A percentile compares a stretch with the other conserved stretches of the same genome.
Conservation (phyloP, 2,888 invertebrate species). For the Diloba caeruleocephala region DNA sequence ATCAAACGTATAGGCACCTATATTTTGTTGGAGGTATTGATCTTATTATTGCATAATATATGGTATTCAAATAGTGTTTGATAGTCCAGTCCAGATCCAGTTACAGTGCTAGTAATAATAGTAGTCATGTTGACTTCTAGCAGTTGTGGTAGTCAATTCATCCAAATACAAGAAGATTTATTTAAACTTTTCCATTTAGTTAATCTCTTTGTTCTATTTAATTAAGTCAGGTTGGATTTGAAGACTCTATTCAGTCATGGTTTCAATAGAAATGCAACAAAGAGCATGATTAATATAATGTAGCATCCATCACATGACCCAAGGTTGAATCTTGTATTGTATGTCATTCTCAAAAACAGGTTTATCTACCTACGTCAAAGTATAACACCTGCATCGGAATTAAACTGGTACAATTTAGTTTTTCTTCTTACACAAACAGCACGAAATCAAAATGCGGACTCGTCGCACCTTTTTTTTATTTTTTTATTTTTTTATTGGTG, state of each 20-base stretch:
- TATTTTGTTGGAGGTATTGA: too few relatives aligned
- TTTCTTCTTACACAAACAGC: background rate
- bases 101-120: too few relatives aligned
- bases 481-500: too few relatives aligned
- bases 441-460: too few relatives aligned
- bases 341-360: background rate
- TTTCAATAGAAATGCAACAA: background rate
- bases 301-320: background rate
- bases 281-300: background rate
- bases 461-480: too few relatives aligned
- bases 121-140: too few relatives aligned
- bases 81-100: too few relatives aligned
- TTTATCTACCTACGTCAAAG: conserved; percentile 2
- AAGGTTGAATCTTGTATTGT: conserved; percentile 1
- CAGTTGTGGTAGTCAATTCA: background rate
- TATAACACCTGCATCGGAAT: background rate
- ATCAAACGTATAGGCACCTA: too few relatives aligned
- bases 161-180: background rate
- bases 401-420: background rate
- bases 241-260: background rate
- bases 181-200: too few relatives aligned
- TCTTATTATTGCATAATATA: too few relatives aligned
- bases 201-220: background rate
- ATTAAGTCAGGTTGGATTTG: background rate
- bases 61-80: too few relatives aligned